Base-by-base conservation (phyloP, 2,113 vertebrate genomes). In the Apeltes quadracus region DNA sequence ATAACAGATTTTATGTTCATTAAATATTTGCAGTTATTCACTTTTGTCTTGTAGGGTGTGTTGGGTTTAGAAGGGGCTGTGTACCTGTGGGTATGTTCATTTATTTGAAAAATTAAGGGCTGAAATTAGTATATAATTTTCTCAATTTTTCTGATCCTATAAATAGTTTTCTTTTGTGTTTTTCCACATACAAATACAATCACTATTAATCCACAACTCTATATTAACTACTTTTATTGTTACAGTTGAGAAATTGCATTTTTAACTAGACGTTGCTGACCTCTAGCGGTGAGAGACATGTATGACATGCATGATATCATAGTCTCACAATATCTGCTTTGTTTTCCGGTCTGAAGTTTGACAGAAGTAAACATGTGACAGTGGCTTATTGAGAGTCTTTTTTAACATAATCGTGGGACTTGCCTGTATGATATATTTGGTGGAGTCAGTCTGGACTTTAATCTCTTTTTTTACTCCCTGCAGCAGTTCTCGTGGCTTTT, bases 321-420 rank as follows among this genome's bases (percentile, higher is more conserved):
- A 9, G 2, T 72, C 7, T 29, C 27, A 29, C 54, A 48, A 4
- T 12, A 22, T 12, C 10, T 3, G 11, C 4, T n/a, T 36, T 27
- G 25, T 38, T 14, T 25, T 13, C 38, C 5, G 9, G 20, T 18
- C 10, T 16, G n/a, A 12, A 12, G 44, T 11, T 53, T 7, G 32
- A 34, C 32, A 34, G 32, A 7, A 34, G 32, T 34, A 4, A 3
- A 61, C 83, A 58, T 58, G 56, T 79, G 72, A 82, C 64, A 58
- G 12, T 18, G 46, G 9, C 61, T 18, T 44, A 11, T 46, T 20
- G 29, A 59, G 54, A n/a, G 51, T 55, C 38, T 78, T 74, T 79
- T 23, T 14, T n/a, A n/a, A 1, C 51, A 34, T 55, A 46, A 61
- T 72, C 75, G 75, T 50, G 56, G 58, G 72, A 70, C 70, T 43